Conservation (phyloP, 2,797 vertebrate species). For the Myripristis jacobus region DNA sequence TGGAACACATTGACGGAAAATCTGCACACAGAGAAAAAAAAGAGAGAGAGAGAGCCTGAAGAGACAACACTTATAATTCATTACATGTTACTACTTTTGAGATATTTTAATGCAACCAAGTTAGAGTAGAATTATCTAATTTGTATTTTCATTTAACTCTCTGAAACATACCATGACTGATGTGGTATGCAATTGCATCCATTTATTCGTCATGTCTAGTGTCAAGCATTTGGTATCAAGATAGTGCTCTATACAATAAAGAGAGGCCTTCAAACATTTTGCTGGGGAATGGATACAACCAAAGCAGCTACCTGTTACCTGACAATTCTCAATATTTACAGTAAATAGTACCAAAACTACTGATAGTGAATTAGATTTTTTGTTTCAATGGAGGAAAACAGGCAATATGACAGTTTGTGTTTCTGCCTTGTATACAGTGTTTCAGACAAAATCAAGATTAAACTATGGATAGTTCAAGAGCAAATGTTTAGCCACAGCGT, state of each 20-base stretch:
- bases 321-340: background rate
- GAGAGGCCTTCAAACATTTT: background rate
- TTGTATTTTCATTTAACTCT: too few species aligned
- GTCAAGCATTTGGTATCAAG: background rate
- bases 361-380: too few species aligned
- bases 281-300: background rate
- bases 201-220: too few species aligned
- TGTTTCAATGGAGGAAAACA: too few species aligned
- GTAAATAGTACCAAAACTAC: background rate
- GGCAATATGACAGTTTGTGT: too few species aligned
- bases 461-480: background rate
- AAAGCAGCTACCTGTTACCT: background rate
- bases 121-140: background rate
- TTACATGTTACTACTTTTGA: background rate
- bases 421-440: background rate
- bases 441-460: background rate
- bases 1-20: conserved; percentile 98
- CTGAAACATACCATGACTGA: too few species aligned
- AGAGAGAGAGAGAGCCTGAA: background rate
- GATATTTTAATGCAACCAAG: too few species aligned
- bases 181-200: too few species aligned
- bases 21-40: conserved; percentile 79
- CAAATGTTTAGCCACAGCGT: background rate
- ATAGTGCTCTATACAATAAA: too few species aligned
- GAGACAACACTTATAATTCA: background rate